Evolutionary conservation across 2,797 vertebrate species (phyloP).

Genomic region (Ptychobarbus kaznakovi): DNA sequence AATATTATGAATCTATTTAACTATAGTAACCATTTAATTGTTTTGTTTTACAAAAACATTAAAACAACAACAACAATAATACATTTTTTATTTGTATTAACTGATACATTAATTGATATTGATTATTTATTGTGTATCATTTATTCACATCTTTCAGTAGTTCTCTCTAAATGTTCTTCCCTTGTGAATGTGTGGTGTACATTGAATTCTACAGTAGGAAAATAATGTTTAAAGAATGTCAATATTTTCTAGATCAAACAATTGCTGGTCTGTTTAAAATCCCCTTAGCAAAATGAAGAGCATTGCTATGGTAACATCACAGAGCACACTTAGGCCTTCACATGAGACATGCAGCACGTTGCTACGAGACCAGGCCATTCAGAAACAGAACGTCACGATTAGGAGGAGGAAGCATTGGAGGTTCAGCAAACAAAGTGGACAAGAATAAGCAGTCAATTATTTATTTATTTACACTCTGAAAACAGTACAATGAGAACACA

Average conservation of each 20-base stretch:
- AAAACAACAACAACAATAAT: background rate
- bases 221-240: background rate
- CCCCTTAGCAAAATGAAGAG: background rate
- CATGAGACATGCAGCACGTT: conserved; percentile 9
- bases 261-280: conserved; percentile 6
- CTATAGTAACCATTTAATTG: background rate
- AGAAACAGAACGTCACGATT: background rate
- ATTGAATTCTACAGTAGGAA: background rate
- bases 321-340: conserved; percentile 18
- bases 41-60: background rate
- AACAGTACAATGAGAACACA: background rate
- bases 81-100: background rate
- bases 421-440: conserved; percentile 9
- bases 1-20: background rate
- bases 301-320: conserved; percentile 24
- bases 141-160: background rate
- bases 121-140: background rate
- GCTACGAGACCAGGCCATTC: conserved; percentile 12
- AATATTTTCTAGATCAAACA: background rate
- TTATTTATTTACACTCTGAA: conserved; percentile 8
- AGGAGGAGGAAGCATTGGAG: background rate
- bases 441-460: conserved; percentile 1
- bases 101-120: background rate
- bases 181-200: too few relatives aligned
- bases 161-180: background rate